These are phyloP conservation scores for Ciconia maguari DNA, from an alignment of 2,113 vertebrate species.

Conservation along the genomic window DNA sequence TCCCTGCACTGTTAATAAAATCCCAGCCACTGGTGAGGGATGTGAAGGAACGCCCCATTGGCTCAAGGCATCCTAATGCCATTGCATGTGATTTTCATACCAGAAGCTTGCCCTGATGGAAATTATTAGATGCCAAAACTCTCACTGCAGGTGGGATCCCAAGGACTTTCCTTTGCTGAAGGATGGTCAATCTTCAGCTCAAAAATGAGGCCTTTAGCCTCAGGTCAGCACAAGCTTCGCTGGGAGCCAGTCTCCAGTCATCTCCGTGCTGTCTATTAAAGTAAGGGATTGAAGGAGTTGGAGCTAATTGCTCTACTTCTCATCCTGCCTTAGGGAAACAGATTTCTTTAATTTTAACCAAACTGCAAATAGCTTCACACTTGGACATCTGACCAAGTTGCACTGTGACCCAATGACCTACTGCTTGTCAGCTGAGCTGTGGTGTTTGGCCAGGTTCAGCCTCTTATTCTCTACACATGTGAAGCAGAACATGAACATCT, in stretches of 20 bases:
- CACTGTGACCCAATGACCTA: background rate
- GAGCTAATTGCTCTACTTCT: background rate
- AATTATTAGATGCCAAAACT: background rate
- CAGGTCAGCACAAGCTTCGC: background rate
- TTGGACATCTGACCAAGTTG: background rate
- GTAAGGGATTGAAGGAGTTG: background rate
- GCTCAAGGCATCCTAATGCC: background rate
- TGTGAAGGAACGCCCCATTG: background rate
- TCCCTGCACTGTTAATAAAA: background rate
- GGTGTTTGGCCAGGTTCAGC: background rate
- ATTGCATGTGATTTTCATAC: background rate
- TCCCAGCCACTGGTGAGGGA: background rate
- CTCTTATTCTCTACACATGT: background rate
- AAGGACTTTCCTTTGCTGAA: background rate
- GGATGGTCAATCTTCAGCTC: background rate
- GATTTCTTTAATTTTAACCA: background rate
- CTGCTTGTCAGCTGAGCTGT: background rate
- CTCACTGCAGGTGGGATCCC: background rate
- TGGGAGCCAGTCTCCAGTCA: background rate
- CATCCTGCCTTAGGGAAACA: background rate
- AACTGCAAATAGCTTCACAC: background rate
- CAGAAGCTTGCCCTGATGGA: background rate
- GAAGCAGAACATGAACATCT: background rate
- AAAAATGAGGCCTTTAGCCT: background rate
- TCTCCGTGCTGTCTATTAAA: background rate